phyloP scores from a whole-genome alignment of 1,140 invertebrate species.

The Tetramorium parvispinum region DNA sequence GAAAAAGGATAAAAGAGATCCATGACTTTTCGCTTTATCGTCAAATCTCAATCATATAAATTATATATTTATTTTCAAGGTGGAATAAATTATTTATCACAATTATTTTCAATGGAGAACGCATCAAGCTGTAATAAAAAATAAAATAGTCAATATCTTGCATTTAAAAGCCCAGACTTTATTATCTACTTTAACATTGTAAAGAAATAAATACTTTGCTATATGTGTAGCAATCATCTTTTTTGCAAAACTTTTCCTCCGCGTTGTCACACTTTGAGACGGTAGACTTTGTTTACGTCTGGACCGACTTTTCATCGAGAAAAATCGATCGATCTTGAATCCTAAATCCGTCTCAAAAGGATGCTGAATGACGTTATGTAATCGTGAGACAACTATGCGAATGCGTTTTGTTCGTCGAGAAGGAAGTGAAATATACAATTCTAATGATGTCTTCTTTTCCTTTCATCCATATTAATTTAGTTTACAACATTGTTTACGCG shows the following conservation, averaged over 20 bases:
- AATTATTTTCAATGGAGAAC: not conserved
- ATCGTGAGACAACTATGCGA: conserved; percentile 50
- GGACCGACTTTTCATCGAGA: conserved; percentile 36
- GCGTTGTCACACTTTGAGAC: not conserved
- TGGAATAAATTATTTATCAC: conserved; percentile 5
- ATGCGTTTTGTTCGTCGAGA: conserved; percentile 27
- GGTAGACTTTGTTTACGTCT: conserved; percentile 55
- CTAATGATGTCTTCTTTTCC: conserved; percentile 44
- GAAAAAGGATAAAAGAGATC: not conserved
- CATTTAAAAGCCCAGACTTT: not conserved
- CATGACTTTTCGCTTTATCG: not conserved
- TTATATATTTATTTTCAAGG: not conserved
- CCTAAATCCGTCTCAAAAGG: conserved; percentile 39
- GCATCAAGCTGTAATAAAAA: not conserved
- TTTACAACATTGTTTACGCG: conserved; percentile 3
- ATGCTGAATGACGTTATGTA: conserved; percentile 63
- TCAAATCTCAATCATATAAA: not conserved
- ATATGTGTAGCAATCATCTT: not conserved
- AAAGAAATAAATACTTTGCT: not conserved
- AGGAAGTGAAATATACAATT: conserved; percentile 59
- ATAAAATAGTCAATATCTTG: not conserved
- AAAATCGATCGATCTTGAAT: conserved; percentile 63
- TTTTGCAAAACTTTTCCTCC: not conserved
- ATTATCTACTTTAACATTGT: not conserved
- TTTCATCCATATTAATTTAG: conserved; percentile 53